Conservation (phyloP, 64 coral and sea anemone species). For the Cladopsammia gracilis region DNA sequence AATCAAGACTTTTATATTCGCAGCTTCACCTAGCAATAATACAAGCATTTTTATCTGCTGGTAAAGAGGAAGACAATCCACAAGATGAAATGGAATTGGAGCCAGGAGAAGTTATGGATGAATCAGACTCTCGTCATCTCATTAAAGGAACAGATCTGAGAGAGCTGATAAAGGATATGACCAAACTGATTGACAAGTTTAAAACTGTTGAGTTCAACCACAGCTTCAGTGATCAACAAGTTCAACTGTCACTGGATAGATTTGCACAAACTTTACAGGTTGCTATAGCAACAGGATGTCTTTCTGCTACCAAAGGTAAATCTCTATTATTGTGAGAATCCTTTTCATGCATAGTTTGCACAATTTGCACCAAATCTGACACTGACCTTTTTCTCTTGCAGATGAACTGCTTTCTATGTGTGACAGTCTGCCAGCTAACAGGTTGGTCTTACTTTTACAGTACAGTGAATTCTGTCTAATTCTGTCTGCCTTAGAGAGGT, state of each 20-base stretch:
- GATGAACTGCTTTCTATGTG: conserved; percentile 38
- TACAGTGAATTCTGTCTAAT: not conserved
- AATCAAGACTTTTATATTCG: conserved; percentile 70
- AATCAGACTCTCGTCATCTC: conserved; percentile 62
- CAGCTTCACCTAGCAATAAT: conserved; percentile 87
- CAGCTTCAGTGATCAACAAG: conserved; percentile 42
- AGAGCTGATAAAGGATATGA: conserved; percentile 45
- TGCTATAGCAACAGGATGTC: conserved; percentile 89
- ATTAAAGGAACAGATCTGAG: conserved; percentile 77
- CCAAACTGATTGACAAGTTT: conserved; percentile 43
- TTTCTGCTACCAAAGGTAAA: conserved; percentile 84
- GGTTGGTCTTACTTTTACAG: conserved; percentile 17
- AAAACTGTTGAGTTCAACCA: conserved; percentile 32
- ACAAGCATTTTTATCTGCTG: conserved; percentile 78
- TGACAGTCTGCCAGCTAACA: conserved; percentile 44
- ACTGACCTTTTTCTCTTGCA: not conserved
- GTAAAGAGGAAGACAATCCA: conserved; percentile 58
- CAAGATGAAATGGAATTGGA: conserved; percentile 96
- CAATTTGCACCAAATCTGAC: not conserved
- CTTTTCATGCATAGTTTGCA: no score
- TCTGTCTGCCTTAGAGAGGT: no score
- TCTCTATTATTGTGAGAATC: no score
- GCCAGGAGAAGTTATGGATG: conserved; percentile 92
- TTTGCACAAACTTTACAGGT: conserved; percentile 86
- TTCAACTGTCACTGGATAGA: conserved; percentile 87